A percentile compares a stretch with the other conserved stretches of the same genome.
phyloP scores from a whole-genome alignment of 2,113 vertebrate genomes.

The Tachysurus vachellii region DNA sequence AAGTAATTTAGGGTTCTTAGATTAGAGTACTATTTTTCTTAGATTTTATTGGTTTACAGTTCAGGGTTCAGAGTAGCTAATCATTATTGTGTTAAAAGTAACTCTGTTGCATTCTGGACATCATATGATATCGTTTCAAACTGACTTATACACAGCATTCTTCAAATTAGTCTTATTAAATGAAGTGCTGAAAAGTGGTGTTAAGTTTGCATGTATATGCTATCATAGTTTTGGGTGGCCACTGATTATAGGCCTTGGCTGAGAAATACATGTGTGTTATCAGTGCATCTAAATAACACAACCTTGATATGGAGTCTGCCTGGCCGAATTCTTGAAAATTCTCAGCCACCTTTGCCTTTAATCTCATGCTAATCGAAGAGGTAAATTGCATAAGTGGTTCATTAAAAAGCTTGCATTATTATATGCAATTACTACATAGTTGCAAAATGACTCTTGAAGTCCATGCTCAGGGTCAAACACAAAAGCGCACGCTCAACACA shows the following conservation, averaged over 20 bases:
- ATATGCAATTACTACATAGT: slow-evolving; percentile 13
- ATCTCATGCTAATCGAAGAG: background rate
- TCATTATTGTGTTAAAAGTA: background rate
- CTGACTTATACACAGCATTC: background rate
- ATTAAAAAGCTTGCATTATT: slow-evolving; percentile 9
- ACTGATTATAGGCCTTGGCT: slow-evolving; percentile 19
- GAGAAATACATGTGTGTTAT: slow-evolving; percentile 17
- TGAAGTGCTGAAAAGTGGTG: background rate
- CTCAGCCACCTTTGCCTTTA: slow-evolving; percentile 23
- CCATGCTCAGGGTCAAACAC: background rate
- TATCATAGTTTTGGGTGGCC: slow-evolving; percentile 20
- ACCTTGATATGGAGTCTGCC: slow-evolving; percentile 33
- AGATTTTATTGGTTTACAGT: background rate
- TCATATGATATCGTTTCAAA: background rate
- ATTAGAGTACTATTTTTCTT: background rate
- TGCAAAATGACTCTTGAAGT: slow-evolving; percentile 27
- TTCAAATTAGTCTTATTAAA: background rate
- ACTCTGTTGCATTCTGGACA: background rate
- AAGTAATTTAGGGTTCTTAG: background rate
- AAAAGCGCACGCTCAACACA: background rate
- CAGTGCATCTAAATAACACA: slow-evolving; percentile 25
- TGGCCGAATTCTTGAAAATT: slow-evolving; percentile 20
- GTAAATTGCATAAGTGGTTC: slow-evolving; percentile 10
- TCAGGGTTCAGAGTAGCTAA: background rate
- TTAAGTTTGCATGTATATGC: background rate